Evolutionary conservation across 2,113 vertebrate genomes (phyloP), one percentile per base, ranked within the genome.

Genomic region (Ascaphus truei): DNA sequence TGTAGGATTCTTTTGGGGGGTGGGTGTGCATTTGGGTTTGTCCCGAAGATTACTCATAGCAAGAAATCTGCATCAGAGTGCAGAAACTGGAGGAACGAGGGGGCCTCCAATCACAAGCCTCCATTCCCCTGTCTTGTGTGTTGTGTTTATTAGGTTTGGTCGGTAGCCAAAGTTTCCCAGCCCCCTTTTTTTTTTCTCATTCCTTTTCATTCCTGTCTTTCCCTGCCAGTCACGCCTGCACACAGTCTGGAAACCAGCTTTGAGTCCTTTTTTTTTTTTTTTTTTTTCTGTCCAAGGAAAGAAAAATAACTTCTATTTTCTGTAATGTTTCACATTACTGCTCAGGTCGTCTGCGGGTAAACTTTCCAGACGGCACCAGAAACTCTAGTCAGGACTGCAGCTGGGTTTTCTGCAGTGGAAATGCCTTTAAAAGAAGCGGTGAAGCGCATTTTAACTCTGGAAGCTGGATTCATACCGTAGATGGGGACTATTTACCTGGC

Each of bases 91-190:
- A 52, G 67, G 67, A 52, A 57, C 41, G 57, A 39, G 31, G 18
- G 45, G 56, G 56, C 56, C 45, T 20, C 67, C 57, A 71, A 71
- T 71, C 45, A 31, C 27, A 41, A 20, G 43, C 47, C 3, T 11
- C 15, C 7, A 26, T 37, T 60, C 30, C 18, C 29, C 53, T 30
- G 30, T 51, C 33, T 68, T 68, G 51, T 68, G 64, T 73, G 75
- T 48, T 72, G 67, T 4, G 76, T 71, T 71, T 64, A 55, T 30
- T 50, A 5, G 0, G 29, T 58, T 57, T 73, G 72, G 81, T 69
- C 76, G 77, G 34, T 2, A 75, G 36, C 58, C 69, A 77, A 71
- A 73, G 0, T 75, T 77, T 81, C 61, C 75, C 80, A 74, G 62
- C 0, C 47, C 26, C 72, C 72, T 61, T 4, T 52, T 77, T 80